A percentile compares a stretch with the other conserved stretches of the same genome.
Evolutionary conservation across 2,113 vertebrate genomes (phyloP).

Genomic region (Pelobates fuscus): DNA sequence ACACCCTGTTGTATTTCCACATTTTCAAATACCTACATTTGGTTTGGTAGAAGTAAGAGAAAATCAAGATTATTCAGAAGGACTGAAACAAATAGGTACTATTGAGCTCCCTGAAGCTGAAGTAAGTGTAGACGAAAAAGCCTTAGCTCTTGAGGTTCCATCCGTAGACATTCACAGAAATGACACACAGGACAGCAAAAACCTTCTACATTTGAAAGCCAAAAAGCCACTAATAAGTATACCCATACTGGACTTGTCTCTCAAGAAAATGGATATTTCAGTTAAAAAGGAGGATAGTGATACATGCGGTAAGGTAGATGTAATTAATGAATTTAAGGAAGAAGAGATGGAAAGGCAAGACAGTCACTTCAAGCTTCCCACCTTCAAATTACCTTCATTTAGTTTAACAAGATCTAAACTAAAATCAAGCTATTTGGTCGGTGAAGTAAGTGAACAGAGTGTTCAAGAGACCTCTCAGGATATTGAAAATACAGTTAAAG

Average conservation of each 20-base stretch:
- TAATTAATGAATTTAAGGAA: not conserved
- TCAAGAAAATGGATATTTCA: constrained; percentile 9
- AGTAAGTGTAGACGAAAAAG: not conserved
- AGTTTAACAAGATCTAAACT: not conserved
- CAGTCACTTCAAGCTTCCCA: constrained; percentile 2
- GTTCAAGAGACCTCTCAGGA: not conserved
- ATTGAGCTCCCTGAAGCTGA: not conserved
- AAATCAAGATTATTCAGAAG: not conserved
- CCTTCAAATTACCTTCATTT: constrained; percentile 5
- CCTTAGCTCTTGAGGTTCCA: not conserved
- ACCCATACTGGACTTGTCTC: constrained; percentile 37
- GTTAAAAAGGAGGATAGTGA: not conserved
- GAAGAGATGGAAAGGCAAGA: not conserved
- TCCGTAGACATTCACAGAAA: not conserved
- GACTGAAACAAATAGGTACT: not conserved
- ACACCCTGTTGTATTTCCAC: not conserved
- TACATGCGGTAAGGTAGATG: no score
- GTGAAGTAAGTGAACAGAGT: not conserved
- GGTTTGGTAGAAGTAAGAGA: not conserved
- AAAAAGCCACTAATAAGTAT: constrained; percentile 1
- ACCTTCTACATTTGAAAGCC: not conserved
- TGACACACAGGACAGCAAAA: accelerated
- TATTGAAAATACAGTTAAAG: not conserved
- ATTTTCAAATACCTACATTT: not conserved
- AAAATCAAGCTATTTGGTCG: not conserved